Percentiles rank a stretch among this genome's conserved stretches.
phyloP scores from a whole-genome alignment of 2,888 invertebrate genomes.

The Hyposoter dolosus region DNA sequence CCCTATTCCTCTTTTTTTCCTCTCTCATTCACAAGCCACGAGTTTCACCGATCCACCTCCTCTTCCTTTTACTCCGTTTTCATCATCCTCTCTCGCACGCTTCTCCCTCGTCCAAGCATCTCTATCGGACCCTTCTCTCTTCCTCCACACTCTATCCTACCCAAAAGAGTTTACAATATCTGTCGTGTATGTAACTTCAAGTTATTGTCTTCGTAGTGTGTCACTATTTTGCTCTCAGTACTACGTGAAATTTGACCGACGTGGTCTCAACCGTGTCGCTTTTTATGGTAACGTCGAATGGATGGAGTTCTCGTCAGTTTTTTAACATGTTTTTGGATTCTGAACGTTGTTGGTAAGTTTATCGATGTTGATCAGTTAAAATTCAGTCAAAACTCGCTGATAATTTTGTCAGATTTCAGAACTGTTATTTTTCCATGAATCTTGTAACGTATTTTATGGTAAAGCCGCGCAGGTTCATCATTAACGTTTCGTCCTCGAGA shows the following conservation, averaged over 20 bases:
- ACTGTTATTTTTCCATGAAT: no score
- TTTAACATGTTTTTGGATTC: no score
- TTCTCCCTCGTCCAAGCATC: conserved; percentile 32
- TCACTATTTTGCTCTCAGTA: conserved; percentile 8
- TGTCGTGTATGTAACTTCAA: not conserved
- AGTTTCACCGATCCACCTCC: conserved; percentile 17
- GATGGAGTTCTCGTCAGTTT: not conserved
- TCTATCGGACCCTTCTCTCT: conserved; percentile 6
- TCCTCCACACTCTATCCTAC: not conserved
- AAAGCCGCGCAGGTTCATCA: no score
- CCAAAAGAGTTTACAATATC: not conserved
- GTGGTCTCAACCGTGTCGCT: not conserved
- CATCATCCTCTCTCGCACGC: conserved; percentile 34
- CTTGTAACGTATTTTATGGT: no score
- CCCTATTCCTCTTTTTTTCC: conserved; percentile 18
- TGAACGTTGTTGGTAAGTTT: not conserved
- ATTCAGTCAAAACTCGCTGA: no score
- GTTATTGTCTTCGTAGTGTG: conserved; percentile 59
- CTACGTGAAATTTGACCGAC: conserved; percentile 32
- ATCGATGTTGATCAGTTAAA: no score
- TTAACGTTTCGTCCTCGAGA: no score
- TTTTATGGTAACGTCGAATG: conserved; percentile 1
- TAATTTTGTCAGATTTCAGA: no score
- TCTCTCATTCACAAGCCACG: conserved; percentile 11
- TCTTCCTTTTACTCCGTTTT: conserved; percentile 19